A percentile compares a stretch with the other conserved stretches of the same genome.
phyloP scores from a whole-genome alignment of 2,797 vertebrate species.

The Danio kyathit region DNA sequence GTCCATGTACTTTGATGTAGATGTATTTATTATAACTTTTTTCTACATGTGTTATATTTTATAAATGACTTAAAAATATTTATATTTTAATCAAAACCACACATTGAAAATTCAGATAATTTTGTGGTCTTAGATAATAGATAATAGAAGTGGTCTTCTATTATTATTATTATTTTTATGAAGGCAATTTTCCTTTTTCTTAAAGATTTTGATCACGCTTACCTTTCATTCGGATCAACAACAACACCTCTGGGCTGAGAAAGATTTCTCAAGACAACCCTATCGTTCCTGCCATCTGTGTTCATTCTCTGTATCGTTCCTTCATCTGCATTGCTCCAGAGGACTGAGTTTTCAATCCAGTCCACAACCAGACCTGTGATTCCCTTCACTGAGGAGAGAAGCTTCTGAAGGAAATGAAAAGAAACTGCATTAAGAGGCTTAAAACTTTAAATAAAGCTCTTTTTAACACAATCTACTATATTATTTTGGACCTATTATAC shows the following conservation, averaged over 20 bases:
- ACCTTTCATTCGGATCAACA: constrained; percentile 88
- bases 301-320: constrained; percentile 86
- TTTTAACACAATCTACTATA: too few species aligned
- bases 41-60: neutral
- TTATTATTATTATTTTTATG: too few species aligned
- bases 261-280: constrained; percentile 80
- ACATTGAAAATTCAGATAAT: neutral
- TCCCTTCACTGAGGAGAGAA: constrained; percentile 83
- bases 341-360: constrained; percentile 86
- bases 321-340: constrained; percentile 86
- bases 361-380: constrained; percentile 90
- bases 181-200: neutral
- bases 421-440: neutral
- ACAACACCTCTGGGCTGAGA: constrained; percentile 79
- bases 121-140: too few species aligned
- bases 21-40: neutral
- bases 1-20: neutral
- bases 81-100: neutral
- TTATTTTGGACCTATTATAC: too few species aligned
- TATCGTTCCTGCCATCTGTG: constrained; percentile 81
- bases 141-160: neutral
- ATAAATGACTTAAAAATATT: neutral
- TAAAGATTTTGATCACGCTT: constrained; percentile 55
- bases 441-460: neutral
- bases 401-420: constrained; percentile 75